Evolutionary conservation across 2,888 invertebrate genomes (phyloP), one percentile per base, ranked within the genome.

Genomic region (Myopa tessellatipennis): DNA sequence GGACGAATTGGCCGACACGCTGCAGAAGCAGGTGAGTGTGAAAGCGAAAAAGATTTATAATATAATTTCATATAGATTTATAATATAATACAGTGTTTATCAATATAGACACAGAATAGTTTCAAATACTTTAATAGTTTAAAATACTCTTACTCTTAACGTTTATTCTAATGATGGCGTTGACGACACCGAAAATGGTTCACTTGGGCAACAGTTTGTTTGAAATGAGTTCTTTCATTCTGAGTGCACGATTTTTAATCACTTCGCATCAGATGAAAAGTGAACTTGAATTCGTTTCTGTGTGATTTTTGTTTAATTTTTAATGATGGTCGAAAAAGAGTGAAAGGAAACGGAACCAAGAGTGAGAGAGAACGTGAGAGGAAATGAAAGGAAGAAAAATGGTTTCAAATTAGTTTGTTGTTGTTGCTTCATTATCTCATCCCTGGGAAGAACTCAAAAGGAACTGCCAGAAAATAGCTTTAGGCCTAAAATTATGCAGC

Each of bases 1-100:
- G 86, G 94, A 94, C 83, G 91, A 92, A 82, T 91, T 91, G 82
- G 90, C 91, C 55, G 82, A 90, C 86, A 88, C 89, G 65, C 87
- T 91, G 82, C 92, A 92, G 81, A 94, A 94, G 88, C 94, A 94
- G 94, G 95, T 94, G 86, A 90, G 91, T 55, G 14, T 10, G 45
- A 45, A 45, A 45, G 10, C 10, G 6, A 10, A 3, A 10, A 45
- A 45, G 7, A 45, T 45, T 26, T 26, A 26, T 26, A 26, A 26
- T 26, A 26, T 26, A 26, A 26, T 26, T 1, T 26, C 2, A 26
- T n/a, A n/a, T n/a, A n/a, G n/a, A n/a, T n/a, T n/a, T n/a, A n/a
- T n/a, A n/a, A n/a, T n/a, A n/a, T n/a, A n/a, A n/a, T n/a, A n/a
- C n/a, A n/a, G 40, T 45, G 45, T 10, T 8, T 45, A 45, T 10